Evolutionary conservation across 2,797 vertebrate genomes (phyloP), one percentile per base, ranked within the genome.

Genomic region (Sebastes cheni): DNA sequence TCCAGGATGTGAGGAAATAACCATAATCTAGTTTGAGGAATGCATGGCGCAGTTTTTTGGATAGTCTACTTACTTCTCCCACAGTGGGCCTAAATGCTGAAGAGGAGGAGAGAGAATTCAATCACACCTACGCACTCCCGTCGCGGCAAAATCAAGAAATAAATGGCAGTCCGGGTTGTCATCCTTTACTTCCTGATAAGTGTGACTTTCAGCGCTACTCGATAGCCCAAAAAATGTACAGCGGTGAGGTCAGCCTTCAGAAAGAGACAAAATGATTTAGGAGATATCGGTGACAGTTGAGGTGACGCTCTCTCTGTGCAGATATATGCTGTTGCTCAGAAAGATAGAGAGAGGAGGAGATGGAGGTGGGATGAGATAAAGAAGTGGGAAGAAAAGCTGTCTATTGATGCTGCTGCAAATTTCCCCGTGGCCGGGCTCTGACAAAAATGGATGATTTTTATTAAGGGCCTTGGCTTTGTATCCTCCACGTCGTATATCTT

Each of bases 391-490:
- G 30, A 80, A 70, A 54, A 39, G 42, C 71, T 54, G 59, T 88
- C 88, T 88, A 88, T 92, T 94, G 92, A 93, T 92, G 89, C 87
- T 79, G 90, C 90, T 82, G 89, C 90, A 92, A 93, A 95, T 92
- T 93, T 90, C 93, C 74, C 78, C 73, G 90, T 83, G 85, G 90
- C 89, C 77, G 60, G 68, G 68, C 90, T 87, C 85, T 93, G 94
- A 96, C 94, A 94, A 90, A 95, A 96, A 95, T 93, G 81, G 90
- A 95, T 95, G 93, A 94, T 95, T 95, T 95, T 93, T 94, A 95
- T 95, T 94, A 93, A 94, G 91, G 92, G 89, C 86, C 91, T 92
- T 91, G 92, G 88, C 91, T 94, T 94, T 90, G 90, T 92, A 88
- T 93, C 86, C 84, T 81, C 89, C 85, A 85, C 86, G 88, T 93